Base-by-base conservation (phyloP, 1,140 invertebrate species). In the Thaumatotibia leucotreta region DNA sequence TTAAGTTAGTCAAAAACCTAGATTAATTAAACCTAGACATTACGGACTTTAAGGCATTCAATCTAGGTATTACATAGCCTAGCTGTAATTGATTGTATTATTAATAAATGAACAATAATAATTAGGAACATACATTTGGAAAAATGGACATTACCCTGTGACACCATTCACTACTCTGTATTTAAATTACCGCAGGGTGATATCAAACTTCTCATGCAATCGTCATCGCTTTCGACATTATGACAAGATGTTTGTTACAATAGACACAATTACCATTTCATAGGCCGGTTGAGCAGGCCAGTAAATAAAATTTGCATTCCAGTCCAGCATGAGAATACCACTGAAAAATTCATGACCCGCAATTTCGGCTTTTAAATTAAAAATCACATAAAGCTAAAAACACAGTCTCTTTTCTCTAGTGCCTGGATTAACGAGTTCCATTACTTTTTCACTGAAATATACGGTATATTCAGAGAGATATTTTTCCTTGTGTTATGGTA, bases 351-450 rank as follows among this genome's bases (percentile, higher is more conserved):
- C 39, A 45, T 45, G 39, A 45, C 39, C 6, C 39, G 17, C 39
- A 45, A 45, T 45, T 45, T 45, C 14, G 17, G 39, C 39, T 45
- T 45, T 20, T 45, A 45, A 20, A 45, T 45, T 45, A 45, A 45
- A 45, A 45, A 45, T 45, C 39, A 45, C 22, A 50, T 50, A 24
- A 52, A 27, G 50, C 50, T 52, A 52, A 52, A 45, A 52, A 52
- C 23, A 52, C 50, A 52, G 50, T 52, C 8, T 52, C 17, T 23
- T 27, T 52, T 27, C 50, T 52, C n/a, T 27, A 52, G 23, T 20
- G 39, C 9, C 17, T 27, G 50, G 50, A 52, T 52, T 27, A 52
- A 24, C 50, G 20, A 24, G 23, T 52, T 27, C 50, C 50, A 52
- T 52, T 52, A 52, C 50, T 52, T 50, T 52, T 52, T 52, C 23